A percentile compares a stretch with the other conserved stretches of the same genome.
phyloP scores from a whole-genome alignment of 2,888 invertebrate species.

The Nematopogon swammerdamellus region DNA sequence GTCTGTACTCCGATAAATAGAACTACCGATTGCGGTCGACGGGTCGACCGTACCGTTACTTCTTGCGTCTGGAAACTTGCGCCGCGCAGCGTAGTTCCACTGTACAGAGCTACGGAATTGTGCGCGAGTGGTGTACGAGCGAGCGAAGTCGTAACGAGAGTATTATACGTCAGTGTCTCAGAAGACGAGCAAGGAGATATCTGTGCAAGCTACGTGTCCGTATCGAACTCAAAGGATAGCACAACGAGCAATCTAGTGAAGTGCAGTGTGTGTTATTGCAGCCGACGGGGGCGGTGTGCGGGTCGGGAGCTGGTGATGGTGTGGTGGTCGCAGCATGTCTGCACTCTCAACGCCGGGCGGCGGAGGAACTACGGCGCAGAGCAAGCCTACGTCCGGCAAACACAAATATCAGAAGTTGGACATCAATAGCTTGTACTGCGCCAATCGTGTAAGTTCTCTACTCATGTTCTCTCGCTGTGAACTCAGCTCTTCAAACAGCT shows the following conservation, averaged over 20 bases:
- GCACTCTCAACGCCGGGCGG: slow-evolving; percentile 85
- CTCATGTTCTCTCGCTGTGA: too few species aligned
- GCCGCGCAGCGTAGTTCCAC: neutral
- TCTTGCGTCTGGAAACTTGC: neutral
- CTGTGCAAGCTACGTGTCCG: neutral
- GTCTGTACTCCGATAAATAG: neutral
- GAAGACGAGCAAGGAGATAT: neutral
- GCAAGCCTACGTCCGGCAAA: slow-evolving; percentile 69
- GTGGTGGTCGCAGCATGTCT: slow-evolving; percentile 95
- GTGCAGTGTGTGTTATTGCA: slow-evolving; percentile 26
- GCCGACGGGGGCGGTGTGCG: slow-evolving; percentile 51
- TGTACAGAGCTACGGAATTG: neutral
- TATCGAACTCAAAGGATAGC: neutral
- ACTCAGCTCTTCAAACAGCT: too few species aligned
- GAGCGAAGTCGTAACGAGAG: neutral
- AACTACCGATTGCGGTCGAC: neutral
- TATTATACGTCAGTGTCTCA: too few species aligned
- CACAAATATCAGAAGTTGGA: slow-evolving; percentile 95
- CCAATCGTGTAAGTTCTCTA: slow-evolving; percentile 62
- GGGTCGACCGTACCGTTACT: neutral
- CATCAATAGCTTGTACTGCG: slow-evolving; percentile 95
- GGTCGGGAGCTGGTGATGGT: slow-evolving; percentile 65
- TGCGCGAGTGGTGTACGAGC: neutral
- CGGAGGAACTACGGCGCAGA: slow-evolving; percentile 56
- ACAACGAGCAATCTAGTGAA: too few species aligned